These are phyloP conservation scores for Apolygus lucorum DNA, from an alignment of 1,140 invertebrate species.

Conservation along the genomic window DNA sequence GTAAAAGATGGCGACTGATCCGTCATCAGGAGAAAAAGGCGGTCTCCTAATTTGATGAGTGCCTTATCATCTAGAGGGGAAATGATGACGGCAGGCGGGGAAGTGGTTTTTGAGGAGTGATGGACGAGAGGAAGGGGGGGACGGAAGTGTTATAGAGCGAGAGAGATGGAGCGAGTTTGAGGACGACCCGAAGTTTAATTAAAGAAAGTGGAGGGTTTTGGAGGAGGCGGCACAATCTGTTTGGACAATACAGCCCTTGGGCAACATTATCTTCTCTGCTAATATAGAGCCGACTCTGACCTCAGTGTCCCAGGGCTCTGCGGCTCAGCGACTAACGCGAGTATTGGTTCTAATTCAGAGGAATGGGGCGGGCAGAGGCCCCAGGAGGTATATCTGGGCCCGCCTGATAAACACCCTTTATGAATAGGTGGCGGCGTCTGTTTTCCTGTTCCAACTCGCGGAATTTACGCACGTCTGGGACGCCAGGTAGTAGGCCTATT, in stretches of 20 bases:
- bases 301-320: background rate
- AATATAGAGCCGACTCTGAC: conserved; percentile 13
- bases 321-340: background rate
- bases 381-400: background rate
- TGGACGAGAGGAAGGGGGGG: background rate
- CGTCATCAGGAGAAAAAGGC: background rate
- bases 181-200: background rate
- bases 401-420: background rate
- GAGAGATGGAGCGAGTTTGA: background rate
- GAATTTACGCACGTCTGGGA: too few relatives aligned
- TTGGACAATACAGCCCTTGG: conserved; percentile 16
- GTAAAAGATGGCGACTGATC: background rate
- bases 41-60: background rate
- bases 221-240: background rate
- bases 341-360: conserved; percentile 14
- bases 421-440: too few relatives aligned
- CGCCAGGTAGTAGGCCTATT: too few relatives aligned
- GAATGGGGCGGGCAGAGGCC: background rate
- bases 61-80: background rate
- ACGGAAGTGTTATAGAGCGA: too few relatives aligned
- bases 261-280: conserved; percentile 13
- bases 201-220: conserved; percentile 1
- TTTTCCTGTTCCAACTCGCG: too few relatives aligned
- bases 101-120: conserved; percentile 2
- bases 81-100: background rate